A percentile compares a stretch with the other conserved stretches of the same genome.
Conservation (phyloP, 2,888 invertebrate species). For the Nemotelus nigrinus region DNA sequence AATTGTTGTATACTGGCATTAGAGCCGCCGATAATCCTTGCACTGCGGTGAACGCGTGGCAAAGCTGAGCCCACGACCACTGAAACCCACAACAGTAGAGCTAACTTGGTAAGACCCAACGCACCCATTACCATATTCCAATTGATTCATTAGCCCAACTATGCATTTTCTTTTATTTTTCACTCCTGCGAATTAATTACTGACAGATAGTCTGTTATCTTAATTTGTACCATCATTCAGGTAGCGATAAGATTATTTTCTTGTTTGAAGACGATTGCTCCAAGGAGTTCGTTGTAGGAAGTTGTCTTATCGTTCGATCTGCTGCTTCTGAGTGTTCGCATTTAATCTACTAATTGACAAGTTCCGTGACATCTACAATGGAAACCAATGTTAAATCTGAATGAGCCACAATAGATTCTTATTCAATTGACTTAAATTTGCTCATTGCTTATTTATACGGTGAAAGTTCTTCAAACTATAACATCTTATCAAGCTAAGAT, state of each 20-base stretch:
- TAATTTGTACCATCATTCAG: slow-evolving; percentile 20
- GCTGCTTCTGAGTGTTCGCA: background rate
- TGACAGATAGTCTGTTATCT: slow-evolving; percentile 1
- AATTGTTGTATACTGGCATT: slow-evolving; percentile 41
- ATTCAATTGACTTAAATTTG: too few relatives aligned
- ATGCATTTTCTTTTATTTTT: slow-evolving; percentile 18
- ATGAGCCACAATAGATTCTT: too few relatives aligned
- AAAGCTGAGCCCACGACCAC: too few relatives aligned
- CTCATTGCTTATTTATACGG: too few relatives aligned
- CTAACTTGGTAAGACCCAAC: background rate
- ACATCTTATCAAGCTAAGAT: too few relatives aligned
- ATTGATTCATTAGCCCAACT: background rate
- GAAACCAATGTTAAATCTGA: background rate
- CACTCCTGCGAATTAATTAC: background rate
- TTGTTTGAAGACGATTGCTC: slow-evolving; percentile 21
- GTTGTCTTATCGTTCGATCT: slow-evolving; percentile 31
- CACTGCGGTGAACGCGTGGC: background rate
- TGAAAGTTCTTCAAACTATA: too few relatives aligned
- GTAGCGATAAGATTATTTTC: slow-evolving; percentile 38
- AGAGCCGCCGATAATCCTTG: slow-evolving; percentile 42
- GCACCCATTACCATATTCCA: background rate
- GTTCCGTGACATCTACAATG: background rate
- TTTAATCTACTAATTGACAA: background rate
- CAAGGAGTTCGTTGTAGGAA: background rate
- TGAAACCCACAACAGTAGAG: background rate